Evolutionary conservation across 2,113 vertebrate genomes (phyloP), one percentile per base, ranked within the genome.

Genomic region (Henicopernis longicauda): DNA sequence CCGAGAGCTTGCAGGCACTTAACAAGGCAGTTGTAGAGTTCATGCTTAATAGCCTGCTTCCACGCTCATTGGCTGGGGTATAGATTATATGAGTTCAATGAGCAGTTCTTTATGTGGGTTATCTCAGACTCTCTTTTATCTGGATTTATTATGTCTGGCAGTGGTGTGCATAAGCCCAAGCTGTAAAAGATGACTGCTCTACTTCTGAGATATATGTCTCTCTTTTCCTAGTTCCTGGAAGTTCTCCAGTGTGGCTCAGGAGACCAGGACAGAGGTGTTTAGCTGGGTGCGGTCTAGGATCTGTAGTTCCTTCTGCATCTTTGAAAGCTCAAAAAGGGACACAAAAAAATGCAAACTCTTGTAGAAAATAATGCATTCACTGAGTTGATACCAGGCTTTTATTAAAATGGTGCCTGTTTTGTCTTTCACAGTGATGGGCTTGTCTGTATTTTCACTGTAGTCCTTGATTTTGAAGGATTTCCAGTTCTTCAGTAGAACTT

Each of bases 21-120:
- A 87, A 82, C 65, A 58, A 80, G 74, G 54, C 89, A 90, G 45
- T 87, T 25, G 29, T 80, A 47, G 84, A 59, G 74, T 91, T 95
- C 38, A 77, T 50, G 70, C 81, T 92, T 90, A 90, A 88, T 77
- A 94, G 42, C 54, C 40, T 84, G 11, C 84, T 94, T 90, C 86
- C 63, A 34, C 65, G 70, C 84, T 93, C 71, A 59, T 63, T 95
- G 95, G 66, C 66, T 71, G 29, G 0, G 7, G 29, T 94, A 83
- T 50, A 62, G 86, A 90, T 91, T 88, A 70, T 85, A 82, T 58
- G 93, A 91, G 86, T 59, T 94, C 93, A 95, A 47, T 83, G 94
- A 97, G 22, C 45, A 38, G 70, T 70, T 50, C 73, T 73, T 94
- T 86, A 80, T 87, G 58, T 91, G 77, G 49, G 29, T 72, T 95